Conservation (phyloP, 2,888 invertebrate species). For the Acronicta leporina region DNA sequence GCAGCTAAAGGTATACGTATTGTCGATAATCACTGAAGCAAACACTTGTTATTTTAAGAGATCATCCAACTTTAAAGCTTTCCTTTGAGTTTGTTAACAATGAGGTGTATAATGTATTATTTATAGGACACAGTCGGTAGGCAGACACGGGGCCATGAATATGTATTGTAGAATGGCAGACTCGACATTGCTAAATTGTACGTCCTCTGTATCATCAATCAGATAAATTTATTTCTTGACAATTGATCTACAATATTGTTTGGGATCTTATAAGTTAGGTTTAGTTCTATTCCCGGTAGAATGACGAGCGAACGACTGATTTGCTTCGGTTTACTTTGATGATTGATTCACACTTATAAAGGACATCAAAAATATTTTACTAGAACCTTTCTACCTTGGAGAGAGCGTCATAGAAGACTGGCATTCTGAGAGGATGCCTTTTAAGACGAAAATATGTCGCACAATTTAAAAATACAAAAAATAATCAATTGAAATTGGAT, state of each 20-base stretch:
- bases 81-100: slow-evolving; percentile 81
- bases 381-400: too few species aligned
- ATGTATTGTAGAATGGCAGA: slow-evolving; percentile 62
- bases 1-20: slow-evolving; percentile 87
- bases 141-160: slow-evolving; percentile 79
- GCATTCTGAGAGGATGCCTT: too few species aligned
- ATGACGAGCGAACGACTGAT: slow-evolving; percentile 30
- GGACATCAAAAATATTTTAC: too few species aligned
- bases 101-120: slow-evolving; percentile 87
- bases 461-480: too few species aligned
- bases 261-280: slow-evolving; percentile 58
- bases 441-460: too few species aligned
- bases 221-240: slow-evolving; percentile 74
- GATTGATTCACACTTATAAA: neutral
- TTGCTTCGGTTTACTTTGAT: slow-evolving; percentile 38
- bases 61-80: slow-evolving; percentile 88
- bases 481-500: too few species aligned
- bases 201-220: slow-evolving; percentile 78
- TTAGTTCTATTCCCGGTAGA: slow-evolving; percentile 44
- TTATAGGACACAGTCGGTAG: slow-evolving; percentile 87
- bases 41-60: slow-evolving; percentile 90
- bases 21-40: slow-evolving; percentile 89
- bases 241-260: slow-evolving; percentile 74
- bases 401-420: too few species aligned
- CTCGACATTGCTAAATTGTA: slow-evolving; percentile 73